Evolutionary conservation across 2,113 vertebrate genomes (phyloP), one percentile per base, ranked within the genome.

Genomic region (Nycticryphes semicollaris): DNA sequence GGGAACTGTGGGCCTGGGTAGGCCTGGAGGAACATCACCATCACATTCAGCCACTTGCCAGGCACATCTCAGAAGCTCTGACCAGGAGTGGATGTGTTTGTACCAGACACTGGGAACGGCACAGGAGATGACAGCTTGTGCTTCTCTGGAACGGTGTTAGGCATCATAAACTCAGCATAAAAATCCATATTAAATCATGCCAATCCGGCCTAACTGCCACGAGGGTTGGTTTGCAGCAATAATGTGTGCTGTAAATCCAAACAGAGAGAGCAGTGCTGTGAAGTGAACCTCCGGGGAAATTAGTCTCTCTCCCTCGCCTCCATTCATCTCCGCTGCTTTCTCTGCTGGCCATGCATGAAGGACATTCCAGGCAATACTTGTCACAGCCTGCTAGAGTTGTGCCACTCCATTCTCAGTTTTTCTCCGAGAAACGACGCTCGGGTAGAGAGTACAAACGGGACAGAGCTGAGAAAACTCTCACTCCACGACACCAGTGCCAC

Each of bases 81-180:
- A 10, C 76, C 51, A 2, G 0, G 22, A 50, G 60, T 14, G 53
- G 41, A 27, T 54, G 43, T 35, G 59, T 69, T 43, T 67, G 62
- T 5, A 20, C 2, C 72, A 90, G 75, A 41, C 9, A 47, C 37
- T n/a, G 60, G 54, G 76, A 90, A 41, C 45, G 67, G 89, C 45
- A 47, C 50, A 63, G 72, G 85, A 80, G 72, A 60, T 4, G 45
- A 70, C 67, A 96, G 72, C 73, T 81, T 63, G 62, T 80, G 68
- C 67, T 86, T 50, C 78, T 83, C 48, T 79, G 79, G 37, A 89
- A 85, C 16, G 28, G 59, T 41, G 70, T 35, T 17, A 68, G 56
- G 77, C 70, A 91, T 33, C 94, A 95, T 41, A 60, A 94, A 81
- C 63, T 63, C 94, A 43, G 68, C 60, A 63, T 6, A 84, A 88